Percentiles rank a stretch among this genome's conserved stretches.
Conservation (phyloP, 2,797 vertebrate genomes). For the Typhlichthys eigenmanni region DNA sequence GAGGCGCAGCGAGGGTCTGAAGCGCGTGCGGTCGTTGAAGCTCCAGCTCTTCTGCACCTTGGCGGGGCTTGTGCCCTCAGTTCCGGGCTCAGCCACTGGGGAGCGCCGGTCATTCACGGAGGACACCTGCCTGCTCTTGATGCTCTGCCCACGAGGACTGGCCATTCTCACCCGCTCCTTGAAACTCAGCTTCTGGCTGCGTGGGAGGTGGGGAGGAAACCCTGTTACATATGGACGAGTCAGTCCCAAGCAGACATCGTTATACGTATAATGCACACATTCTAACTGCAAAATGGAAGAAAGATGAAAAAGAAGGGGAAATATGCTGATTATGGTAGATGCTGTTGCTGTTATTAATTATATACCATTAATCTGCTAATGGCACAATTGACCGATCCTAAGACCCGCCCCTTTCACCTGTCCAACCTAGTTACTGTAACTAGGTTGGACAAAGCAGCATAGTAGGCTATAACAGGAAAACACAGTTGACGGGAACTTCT, state of each 20-base stretch:
- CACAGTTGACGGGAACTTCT: too few relatives aligned
- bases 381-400: too few relatives aligned
- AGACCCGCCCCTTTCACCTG: too few relatives aligned
- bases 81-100: constrained; percentile 82
- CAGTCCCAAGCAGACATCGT: too few relatives aligned
- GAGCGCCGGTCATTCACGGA: constrained; percentile 88
- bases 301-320: background rate
- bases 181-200: constrained; percentile 95
- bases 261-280: background rate
- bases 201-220: constrained; percentile 26
- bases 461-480: background rate
- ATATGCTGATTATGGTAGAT: background rate
- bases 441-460: too few relatives aligned
- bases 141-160: constrained; percentile 93
- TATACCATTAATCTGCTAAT: too few relatives aligned
- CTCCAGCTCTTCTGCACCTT: constrained; percentile 99
- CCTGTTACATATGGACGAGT: background rate
- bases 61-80: constrained; percentile 86
- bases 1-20: constrained; percentile 90
- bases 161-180: constrained; percentile 95
- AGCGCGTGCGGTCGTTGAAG: constrained; percentile 95
- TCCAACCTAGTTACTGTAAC: too few relatives aligned
- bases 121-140: constrained; percentile 89
- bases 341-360: too few relatives aligned
- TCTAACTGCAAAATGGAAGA: background rate